These are phyloP conservation scores for Rhinoptilus africanus DNA, from an alignment of 2,113 vertebrate species.

Conservation along the genomic window DNA sequence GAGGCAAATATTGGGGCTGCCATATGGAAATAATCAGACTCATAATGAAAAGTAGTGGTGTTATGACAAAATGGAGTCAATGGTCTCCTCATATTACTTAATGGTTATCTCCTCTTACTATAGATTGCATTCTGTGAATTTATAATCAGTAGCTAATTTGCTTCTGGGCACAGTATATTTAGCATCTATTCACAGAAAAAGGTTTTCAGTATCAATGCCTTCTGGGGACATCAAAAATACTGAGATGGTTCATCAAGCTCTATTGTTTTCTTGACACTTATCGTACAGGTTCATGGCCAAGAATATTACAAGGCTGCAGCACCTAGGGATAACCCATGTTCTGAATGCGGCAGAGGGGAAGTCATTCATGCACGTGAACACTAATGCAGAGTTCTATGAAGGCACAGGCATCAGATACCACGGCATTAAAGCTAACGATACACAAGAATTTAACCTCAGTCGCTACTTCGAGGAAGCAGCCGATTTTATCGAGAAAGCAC, in stretches of 20 bases:
- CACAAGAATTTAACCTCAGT: slow-evolving; percentile 90
- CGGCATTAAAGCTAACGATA: slow-evolving; percentile 94
- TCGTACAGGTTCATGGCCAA: slow-evolving; percentile 89
- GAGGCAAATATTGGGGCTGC: not conserved
- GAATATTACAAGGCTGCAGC: slow-evolving; percentile 88
- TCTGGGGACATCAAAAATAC: not conserved
- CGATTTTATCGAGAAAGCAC: slow-evolving; percentile 92
- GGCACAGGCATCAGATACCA: slow-evolving; percentile 92
- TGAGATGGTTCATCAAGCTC: not conserved
- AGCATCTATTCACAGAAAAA: not conserved
- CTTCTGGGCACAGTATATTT: not conserved
- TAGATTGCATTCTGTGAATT: not conserved
- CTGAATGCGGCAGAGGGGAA: slow-evolving; percentile 95
- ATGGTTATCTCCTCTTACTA: not conserved
- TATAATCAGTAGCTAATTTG: not conserved
- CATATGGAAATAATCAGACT: not conserved
- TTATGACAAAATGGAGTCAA: not conserved
- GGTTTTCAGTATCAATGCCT: not conserved
- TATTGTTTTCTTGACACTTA: not conserved
- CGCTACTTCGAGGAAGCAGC: slow-evolving; percentile 94
- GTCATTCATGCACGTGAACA: slow-evolving; percentile 99
- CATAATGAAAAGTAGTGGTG: not conserved
- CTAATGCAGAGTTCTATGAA: slow-evolving; percentile 89
- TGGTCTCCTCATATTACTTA: not conserved
- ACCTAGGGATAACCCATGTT: slow-evolving; percentile 91